Base-by-base conservation (phyloP, 2,113 vertebrate species). In the Vireo altiloquus region DNA sequence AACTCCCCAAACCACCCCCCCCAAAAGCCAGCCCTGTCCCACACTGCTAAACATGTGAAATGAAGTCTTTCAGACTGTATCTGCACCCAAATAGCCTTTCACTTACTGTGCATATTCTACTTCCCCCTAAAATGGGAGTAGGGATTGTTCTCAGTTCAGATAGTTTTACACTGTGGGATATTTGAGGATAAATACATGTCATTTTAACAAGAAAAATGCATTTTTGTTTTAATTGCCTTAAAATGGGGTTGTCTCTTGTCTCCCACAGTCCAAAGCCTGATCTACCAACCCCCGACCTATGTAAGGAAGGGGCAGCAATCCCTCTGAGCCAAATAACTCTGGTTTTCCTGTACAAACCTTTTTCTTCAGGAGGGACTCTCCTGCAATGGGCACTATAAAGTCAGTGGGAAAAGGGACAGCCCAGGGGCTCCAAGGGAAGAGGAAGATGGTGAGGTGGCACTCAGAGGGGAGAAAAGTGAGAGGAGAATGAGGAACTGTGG, bases 281-380 rank as follows among this genome's bases (percentile, higher is more conserved):
- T 60, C 35, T 40, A 6, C 39, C 0, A 0, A 28, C 54, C 28
- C 28, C 23, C 7, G n/a, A 44, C 20, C n/a, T 15, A 3, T 2
- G 8, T 15, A 31, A 60, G 57, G 57, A 66, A 71, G 22, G 44
- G n/a, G 42, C 13, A 71, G 57, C 31, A 59, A 47, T 20, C 30
- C 35, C 20, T 31, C 60, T 31, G 46, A 65, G 87, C 37, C 76
- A 66, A 56, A 37, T 15, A 61, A 52, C 44, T 42, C 33, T 10
- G 15, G 0, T 39, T 70, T 56, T 27, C 27, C 65, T 52, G 39
- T 21, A 22, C 42, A 78, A 90, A 24, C 2, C 24, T 19, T 35
- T 69, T 27, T 10, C n/a, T 78, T 61, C 40, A 10, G 3, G 28
- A 82, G 19, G 28, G 24, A 33, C 7, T 25, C 4, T 56, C 37